Evolutionary conservation across 2,888 invertebrate genomes (phyloP).

Genomic region (Zhuqinia jingwanae): DNA sequence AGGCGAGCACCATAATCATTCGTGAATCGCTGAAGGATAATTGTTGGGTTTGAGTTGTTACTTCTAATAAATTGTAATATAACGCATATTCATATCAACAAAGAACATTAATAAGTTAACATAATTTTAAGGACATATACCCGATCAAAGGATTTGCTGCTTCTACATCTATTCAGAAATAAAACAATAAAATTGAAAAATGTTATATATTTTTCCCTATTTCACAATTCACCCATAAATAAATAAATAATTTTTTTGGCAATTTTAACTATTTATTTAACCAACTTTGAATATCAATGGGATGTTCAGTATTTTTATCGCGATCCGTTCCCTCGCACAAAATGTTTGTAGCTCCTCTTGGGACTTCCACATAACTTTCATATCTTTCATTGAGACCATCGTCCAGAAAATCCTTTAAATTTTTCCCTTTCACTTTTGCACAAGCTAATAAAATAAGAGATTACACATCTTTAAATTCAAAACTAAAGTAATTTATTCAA

Average conservation of each 20-base stretch:
- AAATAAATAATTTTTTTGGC: not conserved
- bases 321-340: not conserved
- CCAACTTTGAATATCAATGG: slow-evolving; percentile 20
- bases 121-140: not conserved
- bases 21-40: slow-evolving; percentile 42
- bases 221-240: not conserved
- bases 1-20: slow-evolving; percentile 37
- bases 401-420: too few species aligned
- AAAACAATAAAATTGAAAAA: too few species aligned
- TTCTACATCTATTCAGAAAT: not conserved
- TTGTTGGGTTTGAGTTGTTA: not conserved
- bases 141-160: slow-evolving; percentile 8
- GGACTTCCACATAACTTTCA: slow-evolving; percentile 40
- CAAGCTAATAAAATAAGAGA: too few species aligned
- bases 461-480: too few species aligned
- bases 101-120: too few species aligned
- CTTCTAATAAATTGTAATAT: not conserved
- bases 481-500: too few species aligned
- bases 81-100: not conserved
- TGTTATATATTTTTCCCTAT: too few species aligned
- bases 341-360: not conserved
- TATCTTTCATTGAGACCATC: too few species aligned
- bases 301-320: not conserved
- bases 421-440: too few species aligned
- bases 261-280: not conserved